A percentile compares a stretch with the other conserved stretches of the same genome.
Evolutionary conservation across 92 coral and sea anemone species (phyloP).

Genomic region (Epizoanthus illoricatus): DNA sequence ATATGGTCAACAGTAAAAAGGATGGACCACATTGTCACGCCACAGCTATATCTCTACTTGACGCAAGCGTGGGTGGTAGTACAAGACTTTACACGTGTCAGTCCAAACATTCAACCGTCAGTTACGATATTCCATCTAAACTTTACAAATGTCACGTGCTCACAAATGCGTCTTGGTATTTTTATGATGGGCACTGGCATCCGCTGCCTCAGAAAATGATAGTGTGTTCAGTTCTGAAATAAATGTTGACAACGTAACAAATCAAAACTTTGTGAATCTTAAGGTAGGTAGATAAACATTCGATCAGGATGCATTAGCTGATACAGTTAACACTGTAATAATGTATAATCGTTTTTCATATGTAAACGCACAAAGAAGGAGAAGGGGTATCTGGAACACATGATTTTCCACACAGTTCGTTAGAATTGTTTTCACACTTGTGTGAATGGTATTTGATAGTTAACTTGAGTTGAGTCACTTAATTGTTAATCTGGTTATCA

Average conservation of each 20-base stretch:
- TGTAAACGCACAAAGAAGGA: no score
- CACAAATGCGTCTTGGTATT: neutral
- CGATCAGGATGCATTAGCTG: neutral
- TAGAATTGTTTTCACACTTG: no score
- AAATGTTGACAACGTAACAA: neutral
- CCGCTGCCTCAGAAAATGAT: neutral
- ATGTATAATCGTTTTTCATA: neutral
- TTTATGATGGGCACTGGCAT: neutral
- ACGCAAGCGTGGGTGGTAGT: neutral
- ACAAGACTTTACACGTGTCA: neutral
- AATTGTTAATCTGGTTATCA: no score
- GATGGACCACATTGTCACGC: conserved; percentile 2
- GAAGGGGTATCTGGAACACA: no score
- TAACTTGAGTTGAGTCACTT: no score
- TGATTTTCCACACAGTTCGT: no score
- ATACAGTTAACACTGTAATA: no score
- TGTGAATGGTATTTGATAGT: no score
- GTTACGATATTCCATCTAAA: neutral
- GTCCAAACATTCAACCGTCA: neutral
- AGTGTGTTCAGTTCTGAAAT: neutral
- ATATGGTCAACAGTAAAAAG: neutral
- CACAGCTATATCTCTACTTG: neutral
- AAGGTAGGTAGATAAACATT: conserved; percentile 16
- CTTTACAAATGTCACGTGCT: neutral
- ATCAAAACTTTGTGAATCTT: neutral